phyloP scores from a whole-genome alignment of 2,113 vertebrate species.

The Ceratotherium simum region DNA sequence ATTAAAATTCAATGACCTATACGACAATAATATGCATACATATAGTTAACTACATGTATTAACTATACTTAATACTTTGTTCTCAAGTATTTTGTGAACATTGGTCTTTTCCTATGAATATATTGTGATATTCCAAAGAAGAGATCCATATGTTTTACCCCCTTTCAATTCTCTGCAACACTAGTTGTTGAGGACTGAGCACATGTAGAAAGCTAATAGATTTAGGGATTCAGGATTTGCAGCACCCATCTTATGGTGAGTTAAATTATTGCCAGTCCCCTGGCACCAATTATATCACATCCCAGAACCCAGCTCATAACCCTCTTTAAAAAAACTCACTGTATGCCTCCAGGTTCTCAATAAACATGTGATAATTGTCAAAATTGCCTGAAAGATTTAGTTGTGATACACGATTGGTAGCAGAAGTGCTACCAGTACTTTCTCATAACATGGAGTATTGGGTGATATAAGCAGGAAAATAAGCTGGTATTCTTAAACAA shows the following conservation, averaged over 20 bases:
- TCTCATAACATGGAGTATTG: neutral
- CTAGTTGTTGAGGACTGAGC: neutral
- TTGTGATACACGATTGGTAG: neutral
- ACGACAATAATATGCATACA: neutral
- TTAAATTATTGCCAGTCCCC: neutral
- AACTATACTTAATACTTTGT: neutral
- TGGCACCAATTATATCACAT: neutral
- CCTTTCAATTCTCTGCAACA: neutral
- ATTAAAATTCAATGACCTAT: slow-evolving; percentile 3
- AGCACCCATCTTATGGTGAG: neutral
- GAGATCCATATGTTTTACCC: neutral
- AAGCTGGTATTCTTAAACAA: neutral
- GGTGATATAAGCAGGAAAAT: neutral
- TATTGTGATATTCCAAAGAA: neutral
- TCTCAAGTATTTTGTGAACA: neutral
- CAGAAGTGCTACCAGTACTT: neutral
- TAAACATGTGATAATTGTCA: neutral
- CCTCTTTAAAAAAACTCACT: neutral
- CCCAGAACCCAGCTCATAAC: neutral
- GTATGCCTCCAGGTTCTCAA: neutral
- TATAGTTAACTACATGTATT: neutral
- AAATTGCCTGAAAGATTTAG: neutral
- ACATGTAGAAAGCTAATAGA: neutral
- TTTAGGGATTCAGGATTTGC: neutral
- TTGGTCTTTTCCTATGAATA: neutral